Base-by-base conservation (phyloP, 2,888 invertebrate genomes). In the Troides aeacus region DNA sequence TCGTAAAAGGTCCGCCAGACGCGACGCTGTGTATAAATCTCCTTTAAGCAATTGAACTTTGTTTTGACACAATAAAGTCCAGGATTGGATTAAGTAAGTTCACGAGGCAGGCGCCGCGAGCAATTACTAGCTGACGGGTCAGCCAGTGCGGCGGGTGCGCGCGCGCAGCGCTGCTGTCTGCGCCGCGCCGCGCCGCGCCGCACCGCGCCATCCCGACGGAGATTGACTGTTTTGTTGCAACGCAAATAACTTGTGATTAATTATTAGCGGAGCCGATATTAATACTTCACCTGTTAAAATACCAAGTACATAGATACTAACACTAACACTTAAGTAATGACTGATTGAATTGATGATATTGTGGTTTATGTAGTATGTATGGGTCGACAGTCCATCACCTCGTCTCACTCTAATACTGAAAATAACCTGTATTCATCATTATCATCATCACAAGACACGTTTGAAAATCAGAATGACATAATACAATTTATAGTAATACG, bases 221-320 rank as follows among this genome's bases (percentile, higher is more conserved):
- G 63, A 68, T 68, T 58, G 67, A 59, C 63, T 46, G 67, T 46
- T 46, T 53, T 58, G 57, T 58, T 50, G 50, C 46, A n/a, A 24
- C 30, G 46, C 58, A 66, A 59, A 66, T 46, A 60, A 66, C 64
- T 69, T 70, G 67, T 70, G 66, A 72, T 66, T 70, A 71, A 39
- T 60, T 39, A 24, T 17, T 17, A 70, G 71, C 68, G 68, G 63
- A 70, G 72, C 12, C 53, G 56, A 53, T 53, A n/a, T 53, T 53
- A 53, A 53, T 53, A 18, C 15, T 18, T 53, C 53, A n/a, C 50
- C 15, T 17, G 53, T 53, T 18, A 53, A 53, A 53, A 53, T 6
- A 53, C 30, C 39, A 8, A 39, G 39, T 39, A 39, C 39, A 39
- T 39, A 39, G 39, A 39, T 39, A 39, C 8, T 39, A 10, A 10